phyloP scores from a whole-genome alignment of 2,797 vertebrate species.

The Synanceia verrucosa region DNA sequence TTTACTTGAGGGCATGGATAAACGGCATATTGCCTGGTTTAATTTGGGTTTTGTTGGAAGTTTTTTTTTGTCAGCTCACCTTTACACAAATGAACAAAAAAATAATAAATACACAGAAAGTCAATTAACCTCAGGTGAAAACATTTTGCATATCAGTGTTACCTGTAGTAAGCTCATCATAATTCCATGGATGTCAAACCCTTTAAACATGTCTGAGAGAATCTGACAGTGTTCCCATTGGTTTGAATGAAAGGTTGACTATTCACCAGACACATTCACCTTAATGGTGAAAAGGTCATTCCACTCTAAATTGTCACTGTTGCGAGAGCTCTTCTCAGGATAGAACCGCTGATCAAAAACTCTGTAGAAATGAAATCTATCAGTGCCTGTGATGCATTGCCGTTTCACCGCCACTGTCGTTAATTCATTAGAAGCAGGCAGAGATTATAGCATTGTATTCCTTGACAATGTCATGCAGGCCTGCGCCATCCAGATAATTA shows the following conservation, averaged over 20 bases:
- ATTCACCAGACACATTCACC: slow-evolving; percentile 63
- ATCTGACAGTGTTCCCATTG: slow-evolving; percentile 33
- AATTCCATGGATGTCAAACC: slow-evolving; percentile 37
- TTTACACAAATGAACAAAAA: not conserved
- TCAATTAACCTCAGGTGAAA: not conserved
- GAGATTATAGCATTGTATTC: slow-evolving; percentile 79
- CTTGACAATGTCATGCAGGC: slow-evolving; percentile 77
- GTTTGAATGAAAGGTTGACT: slow-evolving; percentile 72
- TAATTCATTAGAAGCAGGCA: slow-evolving; percentile 76
- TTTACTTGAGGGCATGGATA: not conserved
- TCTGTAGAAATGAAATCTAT: slow-evolving; percentile 69
- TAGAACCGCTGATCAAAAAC: slow-evolving; percentile 69
- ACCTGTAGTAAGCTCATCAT: slow-evolving; percentile 35
- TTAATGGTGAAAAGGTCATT: slow-evolving; percentile 69
- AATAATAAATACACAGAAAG: not conserved
- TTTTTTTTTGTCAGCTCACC: not conserved
- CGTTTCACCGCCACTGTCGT: slow-evolving; percentile 65
- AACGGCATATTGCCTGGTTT: not conserved
- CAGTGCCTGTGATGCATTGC: slow-evolving; percentile 65
- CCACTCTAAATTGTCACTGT: slow-evolving; percentile 64
- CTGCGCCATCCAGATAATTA: slow-evolving; percentile 80
- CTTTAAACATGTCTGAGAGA: slow-evolving; percentile 43
- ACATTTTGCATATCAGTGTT: not conserved
- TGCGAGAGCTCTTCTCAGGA: slow-evolving; percentile 61
- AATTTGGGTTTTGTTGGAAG: not conserved